These are phyloP conservation scores for Hyla sarda DNA, from an alignment of 2,113 vertebrate genomes.

Conservation along the genomic window DNA sequence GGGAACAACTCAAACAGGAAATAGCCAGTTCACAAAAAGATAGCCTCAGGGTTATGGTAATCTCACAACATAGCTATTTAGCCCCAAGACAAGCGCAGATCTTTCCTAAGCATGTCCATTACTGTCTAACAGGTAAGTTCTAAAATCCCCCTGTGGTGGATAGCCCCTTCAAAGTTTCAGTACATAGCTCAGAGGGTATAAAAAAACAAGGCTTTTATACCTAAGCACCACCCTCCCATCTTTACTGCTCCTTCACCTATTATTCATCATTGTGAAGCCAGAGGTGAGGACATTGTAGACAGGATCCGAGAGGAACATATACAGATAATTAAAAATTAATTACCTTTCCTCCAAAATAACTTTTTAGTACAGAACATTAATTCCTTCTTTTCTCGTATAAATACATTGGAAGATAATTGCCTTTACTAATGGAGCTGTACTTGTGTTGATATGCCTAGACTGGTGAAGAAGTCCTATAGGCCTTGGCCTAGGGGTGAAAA, in stretches of 20 bases:
- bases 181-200: not conserved
- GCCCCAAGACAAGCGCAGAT: too few relatives aligned
- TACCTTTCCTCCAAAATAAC: constrained; percentile 4
- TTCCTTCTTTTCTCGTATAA: not conserved
- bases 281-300: not conserved
- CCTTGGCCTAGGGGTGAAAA: not conserved
- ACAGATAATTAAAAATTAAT: not conserved
- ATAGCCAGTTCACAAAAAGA: too few relatives aligned
- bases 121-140: too few relatives aligned
- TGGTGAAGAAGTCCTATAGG: not conserved
- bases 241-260: not conserved
- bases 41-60: too few relatives aligned
- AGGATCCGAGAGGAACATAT: not conserved
- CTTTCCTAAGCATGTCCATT: too few relatives aligned
- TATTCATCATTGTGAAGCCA: not conserved
- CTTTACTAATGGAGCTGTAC: not conserved
- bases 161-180: too few relatives aligned
- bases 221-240: not conserved
- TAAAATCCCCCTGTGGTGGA: too few relatives aligned
- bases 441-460: not conserved
- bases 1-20: too few relatives aligned
- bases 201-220: not conserved
- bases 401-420: constrained; percentile 1
- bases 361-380: constrained; percentile 10
- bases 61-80: too few relatives aligned